phyloP scores from a whole-genome alignment of 2,113 vertebrate genomes.

The Colossoma macropomum region DNA sequence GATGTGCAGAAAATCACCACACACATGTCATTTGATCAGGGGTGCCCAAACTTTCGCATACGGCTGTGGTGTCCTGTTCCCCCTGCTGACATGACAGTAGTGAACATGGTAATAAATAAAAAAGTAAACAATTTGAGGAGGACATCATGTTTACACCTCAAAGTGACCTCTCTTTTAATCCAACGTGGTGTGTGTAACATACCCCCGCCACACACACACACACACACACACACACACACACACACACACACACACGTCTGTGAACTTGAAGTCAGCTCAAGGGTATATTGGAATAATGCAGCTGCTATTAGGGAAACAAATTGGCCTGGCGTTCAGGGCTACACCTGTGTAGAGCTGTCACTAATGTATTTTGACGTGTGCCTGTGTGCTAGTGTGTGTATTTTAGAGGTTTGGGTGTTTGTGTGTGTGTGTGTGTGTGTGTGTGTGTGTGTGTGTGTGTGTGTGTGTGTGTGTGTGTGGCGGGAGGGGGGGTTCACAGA shows the following conservation, averaged over 20 bases:
- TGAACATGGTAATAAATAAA: conserved; percentile 69
- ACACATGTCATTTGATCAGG: too few relatives aligned
- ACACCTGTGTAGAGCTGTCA: conserved; percentile 67
- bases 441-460: conserved; percentile 24
- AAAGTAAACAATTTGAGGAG: conserved; percentile 67
- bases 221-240: conserved; percentile 38
- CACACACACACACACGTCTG: conserved; percentile 29
- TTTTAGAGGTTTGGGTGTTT: conserved; percentile 36
- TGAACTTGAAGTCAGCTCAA: conserved; percentile 78
- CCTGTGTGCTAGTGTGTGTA: conserved; percentile 25
- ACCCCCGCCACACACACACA: background rate
- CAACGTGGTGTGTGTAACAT: conserved; percentile 31
- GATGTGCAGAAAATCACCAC: too few relatives aligned
- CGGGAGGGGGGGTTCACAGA: too few relatives aligned
- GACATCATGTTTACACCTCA: conserved; percentile 73
- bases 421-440: conserved; percentile 32
- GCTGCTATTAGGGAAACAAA: conserved; percentile 76
- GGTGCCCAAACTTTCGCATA: too few relatives aligned
- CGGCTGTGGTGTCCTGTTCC: too few relatives aligned
- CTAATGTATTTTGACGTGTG: conserved; percentile 75
- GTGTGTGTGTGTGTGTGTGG: background rate
- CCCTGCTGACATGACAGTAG: conserved; percentile 65
- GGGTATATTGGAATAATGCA: conserved; percentile 77
- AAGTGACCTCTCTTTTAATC: conserved; percentile 78
- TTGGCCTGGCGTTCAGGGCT: conserved; percentile 67